These are phyloP conservation scores for Lophius piscatorius DNA, from an alignment of 2,113 vertebrate species.

Conservation along the genomic window DNA sequence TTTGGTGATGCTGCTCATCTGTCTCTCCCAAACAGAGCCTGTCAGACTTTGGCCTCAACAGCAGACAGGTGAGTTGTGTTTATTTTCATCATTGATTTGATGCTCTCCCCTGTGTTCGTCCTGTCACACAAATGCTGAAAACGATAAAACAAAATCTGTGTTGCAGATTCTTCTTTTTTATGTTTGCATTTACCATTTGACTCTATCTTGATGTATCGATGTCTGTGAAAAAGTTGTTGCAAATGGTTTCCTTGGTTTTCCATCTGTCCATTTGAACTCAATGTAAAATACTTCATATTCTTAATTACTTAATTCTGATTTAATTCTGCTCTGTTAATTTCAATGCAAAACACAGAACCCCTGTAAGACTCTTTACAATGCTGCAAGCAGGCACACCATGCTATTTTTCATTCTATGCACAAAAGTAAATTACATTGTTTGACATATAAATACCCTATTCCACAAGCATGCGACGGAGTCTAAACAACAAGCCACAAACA, in stretches of 20 bases:
- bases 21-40: slow-evolving; percentile 44
- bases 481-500: slow-evolving; percentile 62
- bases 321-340: slow-evolving; percentile 13
- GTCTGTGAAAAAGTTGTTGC: too few relatives aligned
- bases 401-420: slow-evolving; percentile 40
- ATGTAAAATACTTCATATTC: too few relatives aligned
- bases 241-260: too few relatives aligned
- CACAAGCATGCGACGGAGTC: slow-evolving; percentile 62
- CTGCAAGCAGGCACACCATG: slow-evolving; percentile 23
- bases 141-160: not conserved
- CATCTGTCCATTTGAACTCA: too few relatives aligned
- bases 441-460: slow-evolving; percentile 58
- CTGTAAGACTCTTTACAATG: slow-evolving; percentile 34
- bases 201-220: too few relatives aligned
- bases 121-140: not conserved
- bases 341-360: slow-evolving; percentile 23
- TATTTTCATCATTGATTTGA: slow-evolving; percentile 5
- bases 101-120: not conserved
- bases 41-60: slow-evolving; percentile 51
- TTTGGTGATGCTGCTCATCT: slow-evolving; percentile 59
- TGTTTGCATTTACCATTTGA: too few relatives aligned
- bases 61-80: slow-evolving; percentile 68
- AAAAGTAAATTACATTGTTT: slow-evolving; percentile 52
- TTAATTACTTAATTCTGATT: too few relatives aligned
- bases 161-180: not conserved